A percentile compares a stretch with the other conserved stretches of the same genome.
Evolutionary conservation across 2,797 vertebrate species (phyloP).

Genomic region (Caiman crocodilus): DNA sequence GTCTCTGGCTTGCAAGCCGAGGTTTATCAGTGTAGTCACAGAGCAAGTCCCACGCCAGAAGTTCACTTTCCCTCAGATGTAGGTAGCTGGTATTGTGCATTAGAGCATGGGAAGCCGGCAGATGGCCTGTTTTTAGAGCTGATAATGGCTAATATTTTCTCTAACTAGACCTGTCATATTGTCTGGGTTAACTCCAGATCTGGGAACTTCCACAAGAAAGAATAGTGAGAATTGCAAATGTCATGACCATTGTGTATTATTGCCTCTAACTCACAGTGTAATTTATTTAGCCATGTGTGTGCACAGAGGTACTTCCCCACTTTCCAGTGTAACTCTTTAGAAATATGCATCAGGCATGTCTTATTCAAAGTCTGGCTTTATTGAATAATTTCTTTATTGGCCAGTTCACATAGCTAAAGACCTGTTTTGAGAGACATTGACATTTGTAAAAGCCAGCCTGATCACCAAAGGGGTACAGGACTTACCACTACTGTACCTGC

Average conservation of each 20-base stretch:
- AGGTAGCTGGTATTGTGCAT: accelerated
- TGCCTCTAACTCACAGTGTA: neutral
- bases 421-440: neutral
- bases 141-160: constrained; percentile 5
- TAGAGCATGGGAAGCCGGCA: neutral
- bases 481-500: neutral
- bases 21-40: too few species aligned
- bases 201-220: constrained; percentile 6
- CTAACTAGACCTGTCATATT: constrained; percentile 37
- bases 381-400: neutral
- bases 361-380: neutral
- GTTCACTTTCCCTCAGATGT: accelerated
- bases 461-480: neutral
- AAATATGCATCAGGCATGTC: neutral
- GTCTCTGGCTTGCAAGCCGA: too few species aligned
- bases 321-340: neutral
- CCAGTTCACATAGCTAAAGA: neutral
- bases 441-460: neutral
- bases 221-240: constrained; percentile 48
- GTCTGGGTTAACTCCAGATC: constrained; percentile 13
- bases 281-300: too few species aligned
- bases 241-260: constrained; percentile 30
- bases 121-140: neutral
- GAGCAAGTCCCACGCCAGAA: neutral
- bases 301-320: neutral